Evolutionary conservation across 2,888 invertebrate genomes (phyloP).

Genomic region (Drosophila eohydei): DNA sequence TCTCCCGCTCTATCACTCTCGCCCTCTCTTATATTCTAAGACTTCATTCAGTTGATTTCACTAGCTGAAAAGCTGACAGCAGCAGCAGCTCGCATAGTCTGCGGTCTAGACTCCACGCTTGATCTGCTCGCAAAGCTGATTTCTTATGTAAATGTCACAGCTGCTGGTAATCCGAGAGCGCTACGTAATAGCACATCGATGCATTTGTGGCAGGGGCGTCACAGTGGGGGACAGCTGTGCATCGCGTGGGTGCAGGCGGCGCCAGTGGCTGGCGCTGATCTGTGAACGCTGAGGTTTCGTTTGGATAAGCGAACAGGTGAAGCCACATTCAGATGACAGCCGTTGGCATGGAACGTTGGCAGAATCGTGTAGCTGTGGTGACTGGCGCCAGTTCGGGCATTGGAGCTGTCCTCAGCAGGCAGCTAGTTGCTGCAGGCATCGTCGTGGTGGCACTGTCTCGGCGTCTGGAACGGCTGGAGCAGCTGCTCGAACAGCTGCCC

Average conservation of each 20-base stretch:
- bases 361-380: constrained; percentile 87
- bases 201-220: not conserved
- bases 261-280: constrained; percentile 10
- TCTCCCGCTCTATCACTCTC: not conserved
- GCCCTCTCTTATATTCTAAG: not conserved
- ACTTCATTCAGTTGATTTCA: not conserved
- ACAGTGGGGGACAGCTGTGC: not conserved
- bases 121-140: not conserved
- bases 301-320: not conserved
- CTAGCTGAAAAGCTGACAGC: not conserved
- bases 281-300: not conserved
- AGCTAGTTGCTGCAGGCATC: constrained; percentile 85
- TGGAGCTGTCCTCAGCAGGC: constrained; percentile 85
- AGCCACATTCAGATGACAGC: constrained; percentile 28
- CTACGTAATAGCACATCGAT: not conserved
- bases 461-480: constrained; percentile 81
- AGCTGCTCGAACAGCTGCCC: constrained; percentile 50
- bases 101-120: constrained; percentile 17
- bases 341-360: constrained; percentile 86
- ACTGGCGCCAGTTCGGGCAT: constrained; percentile 88
- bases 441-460: constrained; percentile 86
- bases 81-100: constrained; percentile 1
- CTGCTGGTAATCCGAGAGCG: constrained; percentile 31
- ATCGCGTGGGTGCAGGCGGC: not conserved
- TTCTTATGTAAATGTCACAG: constrained; percentile 12